Base-by-base conservation (phyloP, 2,888 invertebrate species). In the Rhimphoctona megacephalus region DNA sequence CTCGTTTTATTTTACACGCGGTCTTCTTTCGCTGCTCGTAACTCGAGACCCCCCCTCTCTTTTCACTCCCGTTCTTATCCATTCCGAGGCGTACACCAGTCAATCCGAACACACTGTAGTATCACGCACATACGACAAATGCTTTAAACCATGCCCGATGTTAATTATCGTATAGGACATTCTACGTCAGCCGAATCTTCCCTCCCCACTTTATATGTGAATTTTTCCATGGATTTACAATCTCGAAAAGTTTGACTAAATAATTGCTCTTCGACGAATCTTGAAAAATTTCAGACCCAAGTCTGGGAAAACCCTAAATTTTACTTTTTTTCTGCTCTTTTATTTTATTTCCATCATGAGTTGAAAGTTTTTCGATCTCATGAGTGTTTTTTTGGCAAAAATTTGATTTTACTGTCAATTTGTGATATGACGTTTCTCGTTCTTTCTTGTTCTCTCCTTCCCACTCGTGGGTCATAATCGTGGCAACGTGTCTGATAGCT, bases 1-100 rank as follows among this genome's bases (percentile, higher is more conserved):
- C 49, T 43, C 57, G 72, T 52, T 25, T 72, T 70, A 57, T 64
- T 72, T 72, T 61, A 80, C 80, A 80, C 80, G 80, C 72, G 64
- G 64, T 81, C 72, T 69, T 81, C 64, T 70, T 83, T 64, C 83
- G 76, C 80, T 74, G 76, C 57, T 83, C 79, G 85, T 85, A 83
- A 85, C 85, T 70, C 79, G 74, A 79, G 85, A 78, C 79, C 67
- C 54, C 30, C 52, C 69, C 36, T 22, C 49, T 54, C 36, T 36
- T 30, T n/a, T 52, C 36, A 43, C 52, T 52, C 52, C 43, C 49
- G 49, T 36, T 25, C 46, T 30, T 64, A 33, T 67, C 78, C 78
- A 72, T 61, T 78, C 72, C 64, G 77, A 19, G 78, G 17, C 74
- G 61, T 36, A 64, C 72, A 46, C 33, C 67, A 74, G 64, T 61